A percentile compares a stretch with the other conserved stretches of the same genome.
Evolutionary conservation across 2,113 vertebrate genomes (phyloP).

Genomic region (Pogona vitticeps): DNA sequence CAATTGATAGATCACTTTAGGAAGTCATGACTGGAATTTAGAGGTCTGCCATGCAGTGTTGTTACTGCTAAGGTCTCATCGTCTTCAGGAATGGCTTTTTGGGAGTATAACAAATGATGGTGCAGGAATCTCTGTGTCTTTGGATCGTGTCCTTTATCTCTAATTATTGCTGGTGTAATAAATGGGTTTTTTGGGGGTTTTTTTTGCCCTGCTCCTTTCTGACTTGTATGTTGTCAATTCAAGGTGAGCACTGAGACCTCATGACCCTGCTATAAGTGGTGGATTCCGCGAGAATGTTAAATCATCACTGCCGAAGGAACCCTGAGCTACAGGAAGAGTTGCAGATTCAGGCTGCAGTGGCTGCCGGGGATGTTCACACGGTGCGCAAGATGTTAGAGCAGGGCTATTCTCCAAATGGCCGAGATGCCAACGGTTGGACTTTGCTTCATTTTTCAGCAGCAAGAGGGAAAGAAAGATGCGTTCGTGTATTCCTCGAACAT

Average conservation of each 20-base stretch:
- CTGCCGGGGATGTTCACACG: constrained; percentile 94
- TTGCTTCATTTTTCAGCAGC: constrained; percentile 97
- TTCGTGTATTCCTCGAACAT: constrained; percentile 96
- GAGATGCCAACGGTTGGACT: constrained; percentile 98
- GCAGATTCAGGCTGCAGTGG: constrained; percentile 98
- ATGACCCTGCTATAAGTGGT: constrained; percentile 76
- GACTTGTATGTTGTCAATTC: constrained; percentile 27
- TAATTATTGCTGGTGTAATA: no score
- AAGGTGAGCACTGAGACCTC: constrained; percentile 75
- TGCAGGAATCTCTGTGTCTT: not conserved
- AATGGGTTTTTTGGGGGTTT: no score
- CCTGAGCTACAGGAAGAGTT: constrained; percentile 97
- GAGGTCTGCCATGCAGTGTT: not conserved
- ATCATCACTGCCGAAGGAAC: constrained; percentile 97
- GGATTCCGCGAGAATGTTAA: constrained; percentile 95
- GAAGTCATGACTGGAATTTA: not conserved
- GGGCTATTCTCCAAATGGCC: constrained; percentile 94
- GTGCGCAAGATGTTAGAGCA: constrained; percentile 97
- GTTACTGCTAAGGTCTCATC: no score
- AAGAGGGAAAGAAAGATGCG: constrained; percentile 95
- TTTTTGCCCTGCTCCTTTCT: constrained; percentile 42
- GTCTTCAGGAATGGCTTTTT: not conserved
- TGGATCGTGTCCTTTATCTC: not conserved
- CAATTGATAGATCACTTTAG: not conserved
- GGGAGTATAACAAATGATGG: not conserved